Evolutionary conservation across 2,888 invertebrate species (phyloP), one percentile per base, ranked within the genome.

Genomic region (Branchellion lobata): DNA sequence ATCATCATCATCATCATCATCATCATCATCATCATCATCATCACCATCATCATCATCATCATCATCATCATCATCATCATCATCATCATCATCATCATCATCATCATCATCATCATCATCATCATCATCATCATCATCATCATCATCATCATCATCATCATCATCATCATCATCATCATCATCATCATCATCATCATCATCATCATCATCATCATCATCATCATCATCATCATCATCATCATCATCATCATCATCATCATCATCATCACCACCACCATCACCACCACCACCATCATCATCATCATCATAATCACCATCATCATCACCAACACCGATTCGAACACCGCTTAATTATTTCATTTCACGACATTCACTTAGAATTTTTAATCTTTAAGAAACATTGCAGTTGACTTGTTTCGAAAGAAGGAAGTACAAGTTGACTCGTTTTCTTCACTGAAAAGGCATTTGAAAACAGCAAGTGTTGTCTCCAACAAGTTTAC

Each of bases 161-260:
- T 74, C 47, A 40, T 51, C 53, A 51, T 51, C 53, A 51, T 51
- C 53, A 51, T 51, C 53, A 27, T 68, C 27, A 27, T 8, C 57
- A 69, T 77, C 77, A 24, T 74, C 74, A 36, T 74, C 47, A 40
- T 74, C 74, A 36, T 74, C 74, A 73, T 73, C 73, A 73, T 73
- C 73, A 73, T 73, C 73, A 73, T 73, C 73, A 73, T 73, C 73
- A 73, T 73, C 73, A 73, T 73, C 73, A 73, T 34, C 36, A 34
- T 73, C 73, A 73, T 34, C 36, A 73, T 8, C 73, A 73, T 8
- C 73, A 1, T 8, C 73, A 73, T 8, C 73, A 73, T 8, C 36
- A 73, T 73, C 73, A 73, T 73, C 73, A 73, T 73, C 73, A 73
- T 73, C 73, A 40, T 74, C 74, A 40, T 74, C 74, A 40, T 74